phyloP scores from a whole-genome alignment of 2,888 invertebrate genomes.

The Cheilosia pagana region DNA sequence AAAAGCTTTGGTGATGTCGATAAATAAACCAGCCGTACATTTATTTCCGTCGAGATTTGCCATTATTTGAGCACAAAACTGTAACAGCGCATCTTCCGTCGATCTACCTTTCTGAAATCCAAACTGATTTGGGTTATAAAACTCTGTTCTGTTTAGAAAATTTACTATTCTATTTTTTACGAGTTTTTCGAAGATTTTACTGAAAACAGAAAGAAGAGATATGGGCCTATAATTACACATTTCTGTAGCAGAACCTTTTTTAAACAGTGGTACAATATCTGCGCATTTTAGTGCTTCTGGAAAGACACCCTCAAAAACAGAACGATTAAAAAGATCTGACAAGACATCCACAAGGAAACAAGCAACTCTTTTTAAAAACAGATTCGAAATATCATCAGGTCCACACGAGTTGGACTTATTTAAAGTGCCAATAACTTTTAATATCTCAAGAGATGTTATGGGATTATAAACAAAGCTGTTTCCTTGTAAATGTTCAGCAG shows the following conservation, averaged over 20 bases:
- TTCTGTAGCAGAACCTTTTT: constrained; percentile 15
- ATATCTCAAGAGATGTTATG: not conserved
- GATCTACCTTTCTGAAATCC: constrained; percentile 19
- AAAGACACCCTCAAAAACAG: constrained; percentile 4
- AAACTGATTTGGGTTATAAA: constrained; percentile 15
- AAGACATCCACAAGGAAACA: constrained; percentile 16
- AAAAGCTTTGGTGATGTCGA: no score
- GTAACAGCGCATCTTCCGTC: no score
- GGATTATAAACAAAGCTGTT: constrained; percentile 1
- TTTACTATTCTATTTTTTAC: constrained; percentile 6
- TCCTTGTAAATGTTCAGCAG: not conserved
- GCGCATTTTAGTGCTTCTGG: not conserved
- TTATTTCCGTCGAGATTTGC: no score
- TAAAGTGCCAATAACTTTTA: constrained; percentile 13
- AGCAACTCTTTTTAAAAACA: constrained; percentile 3
- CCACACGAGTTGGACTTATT: constrained; percentile 13
- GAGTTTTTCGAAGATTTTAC: constrained; percentile 24
- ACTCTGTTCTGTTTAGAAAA: constrained; percentile 1
- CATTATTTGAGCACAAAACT: no score
- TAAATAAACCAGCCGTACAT: no score
- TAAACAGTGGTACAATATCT: constrained; percentile 8
- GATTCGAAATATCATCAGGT: constrained; percentile 9
- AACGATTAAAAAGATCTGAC: constrained; percentile 7
- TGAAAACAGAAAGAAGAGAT: not conserved
- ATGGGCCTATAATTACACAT: constrained; percentile 18